Evolutionary conservation across 2,113 vertebrate species (phyloP).

Genomic region (Brienomyrus brachyistius): DNA sequence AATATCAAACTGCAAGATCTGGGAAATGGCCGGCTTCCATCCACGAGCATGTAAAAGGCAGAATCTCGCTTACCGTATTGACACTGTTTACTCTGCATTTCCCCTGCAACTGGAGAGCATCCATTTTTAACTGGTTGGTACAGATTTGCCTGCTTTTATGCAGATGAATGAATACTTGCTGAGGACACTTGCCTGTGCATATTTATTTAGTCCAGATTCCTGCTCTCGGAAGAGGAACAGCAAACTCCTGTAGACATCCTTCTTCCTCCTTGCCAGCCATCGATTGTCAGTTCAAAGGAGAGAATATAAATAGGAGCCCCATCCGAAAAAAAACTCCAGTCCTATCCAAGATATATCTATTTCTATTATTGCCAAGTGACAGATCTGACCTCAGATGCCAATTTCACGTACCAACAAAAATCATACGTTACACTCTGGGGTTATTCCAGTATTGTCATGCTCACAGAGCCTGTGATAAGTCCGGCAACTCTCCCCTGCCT

Average conservation of each 20-base stretch:
- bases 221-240: neutral
- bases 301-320: neutral
- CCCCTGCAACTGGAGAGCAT: neutral
- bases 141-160: constrained; percentile 4
- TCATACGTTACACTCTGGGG: neutral
- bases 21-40: neutral
- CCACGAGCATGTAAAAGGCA: neutral
- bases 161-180: neutral
- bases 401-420: neutral
- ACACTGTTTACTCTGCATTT: neutral
- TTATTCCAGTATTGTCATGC: neutral
- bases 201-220: neutral
- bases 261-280: neutral
- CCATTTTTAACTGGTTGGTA: neutral
- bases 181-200: neutral
- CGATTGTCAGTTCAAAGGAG: neutral
- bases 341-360: neutral
- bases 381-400: neutral
- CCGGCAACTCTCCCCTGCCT: neutral
- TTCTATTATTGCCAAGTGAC: neutral
- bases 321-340: neutral
- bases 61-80: neutral
- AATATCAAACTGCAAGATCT: neutral
- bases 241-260: neutral
- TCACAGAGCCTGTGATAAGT: neutral